These are phyloP conservation scores for Hirtodrosophila alboralis DNA, from an alignment of 2,888 invertebrate genomes.

Conservation along the genomic window DNA sequence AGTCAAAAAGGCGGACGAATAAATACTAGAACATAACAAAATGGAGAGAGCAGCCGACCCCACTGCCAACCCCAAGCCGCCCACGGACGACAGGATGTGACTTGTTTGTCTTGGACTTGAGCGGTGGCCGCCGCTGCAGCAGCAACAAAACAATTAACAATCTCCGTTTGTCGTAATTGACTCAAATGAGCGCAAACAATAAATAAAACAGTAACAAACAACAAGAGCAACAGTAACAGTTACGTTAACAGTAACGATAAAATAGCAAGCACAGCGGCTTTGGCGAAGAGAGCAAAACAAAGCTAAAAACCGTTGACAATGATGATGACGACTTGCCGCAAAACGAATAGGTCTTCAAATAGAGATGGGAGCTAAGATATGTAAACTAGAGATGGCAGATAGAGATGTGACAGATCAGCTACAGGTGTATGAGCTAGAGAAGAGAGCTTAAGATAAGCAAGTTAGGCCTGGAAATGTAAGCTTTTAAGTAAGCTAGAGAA, in stretches of 20 bases:
- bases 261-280: constrained; percentile 16
- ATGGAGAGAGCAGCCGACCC: constrained; percentile 37
- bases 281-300: constrained; percentile 49
- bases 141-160: constrained; percentile 80
- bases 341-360: constrained; percentile 15
- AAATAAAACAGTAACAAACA: constrained; percentile 69
- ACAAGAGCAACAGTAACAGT: constrained; percentile 7
- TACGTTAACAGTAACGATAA: neutral
- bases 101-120: constrained; percentile 72
- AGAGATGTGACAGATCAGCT: neutral
- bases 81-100: constrained; percentile 49
- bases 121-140: constrained; percentile 30
- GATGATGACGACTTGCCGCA: constrained; percentile 31
- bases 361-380: constrained; percentile 26
- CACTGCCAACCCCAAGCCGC: constrained; percentile 2
- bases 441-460: too few relatives aligned
- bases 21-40: constrained; percentile 60
- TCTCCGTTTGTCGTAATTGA: constrained; percentile 80
- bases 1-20: constrained; percentile 51
- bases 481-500: too few relatives aligned
- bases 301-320: constrained; percentile 48
- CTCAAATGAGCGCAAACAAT: constrained; percentile 81
- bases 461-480: too few relatives aligned
- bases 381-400: neutral
- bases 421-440: too few relatives aligned